Evolutionary conservation across 2,797 vertebrate genomes (phyloP), one percentile per base, ranked within the genome.

Genomic region (Atherinosoma microstoma): DNA sequence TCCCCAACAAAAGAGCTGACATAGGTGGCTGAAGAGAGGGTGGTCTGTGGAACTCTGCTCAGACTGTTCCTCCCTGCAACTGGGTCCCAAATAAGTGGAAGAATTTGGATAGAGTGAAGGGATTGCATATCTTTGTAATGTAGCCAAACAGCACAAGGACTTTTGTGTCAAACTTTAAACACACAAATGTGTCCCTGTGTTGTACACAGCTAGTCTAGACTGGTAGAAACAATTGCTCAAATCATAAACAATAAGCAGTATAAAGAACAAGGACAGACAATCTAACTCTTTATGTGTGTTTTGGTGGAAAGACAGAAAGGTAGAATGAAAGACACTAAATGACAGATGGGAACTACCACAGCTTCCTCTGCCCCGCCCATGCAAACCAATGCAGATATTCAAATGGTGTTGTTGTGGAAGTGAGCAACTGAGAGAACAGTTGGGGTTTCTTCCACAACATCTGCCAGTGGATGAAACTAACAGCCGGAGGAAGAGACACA

Each of bases 401-500:
- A 64, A 57, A 70, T 15, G 64, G 24, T 10, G 30, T 35, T 45
- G 15, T 64, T 63, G 3, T 57, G 75, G 72, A 79, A 73, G 66
- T 2, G 53, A 76, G 22, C 53, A 22, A 29, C 61, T 9, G 64
- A 63, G 79, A 51, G 56, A 82, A 5, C 70, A 9, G 82, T 70
- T 10, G 69, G 81, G 60, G 73, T 22, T 61, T 40, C 57, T 54
- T 72, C 67, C 8, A 70, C 53, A 63, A 76, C 85, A 81, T 79
- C 85, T 86, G 85, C 69, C 63, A 47, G 6, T 1, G 65, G 35
- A 68, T 29, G 45, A 81, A 57, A 72, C 58, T 34, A 80, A 32
- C 82, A 82, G 82, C 77, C 56, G 83, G 84, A 80, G 30, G 67
- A 73, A 72, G 56, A 66, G 47, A 57, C 64, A 24, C 22, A 74